Percentiles rank a stretch among this genome's conserved stretches.
Evolutionary conservation across 1,140 invertebrate species (phyloP).

Genomic region (Brachionus angularis): DNA sequence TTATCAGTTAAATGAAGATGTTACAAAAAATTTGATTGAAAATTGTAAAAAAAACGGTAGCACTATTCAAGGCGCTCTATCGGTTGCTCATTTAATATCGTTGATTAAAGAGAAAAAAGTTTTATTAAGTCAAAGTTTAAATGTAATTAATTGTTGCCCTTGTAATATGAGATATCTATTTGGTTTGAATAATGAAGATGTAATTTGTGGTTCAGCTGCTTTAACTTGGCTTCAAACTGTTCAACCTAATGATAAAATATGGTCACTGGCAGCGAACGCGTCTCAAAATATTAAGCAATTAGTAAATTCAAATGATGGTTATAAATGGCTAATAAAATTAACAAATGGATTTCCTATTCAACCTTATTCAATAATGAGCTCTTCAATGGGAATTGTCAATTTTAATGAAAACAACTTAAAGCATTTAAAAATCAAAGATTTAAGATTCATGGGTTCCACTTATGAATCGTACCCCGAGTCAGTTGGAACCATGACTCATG

Average conservation of each 20-base stretch:
- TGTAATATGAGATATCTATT: conserved; percentile 33
- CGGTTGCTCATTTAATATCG: background rate
- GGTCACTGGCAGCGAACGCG: background rate
- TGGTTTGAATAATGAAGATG: background rate
- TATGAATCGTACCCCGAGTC: background rate
- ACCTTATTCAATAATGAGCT: conserved; percentile 36
- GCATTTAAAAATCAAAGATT: background rate
- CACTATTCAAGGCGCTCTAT: conserved; percentile 17
- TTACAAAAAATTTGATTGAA: background rate
- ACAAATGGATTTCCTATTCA: conserved; percentile 13
- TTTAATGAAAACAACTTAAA: background rate
- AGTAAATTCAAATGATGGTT: conserved; percentile 5
- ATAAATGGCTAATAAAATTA: conserved; percentile 34
- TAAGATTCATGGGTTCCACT: conserved; percentile 33
- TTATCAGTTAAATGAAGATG: conserved; percentile 22
- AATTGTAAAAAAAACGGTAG: conserved; percentile 2
- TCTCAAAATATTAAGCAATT: background rate
- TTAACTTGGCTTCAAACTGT: conserved; percentile 26
- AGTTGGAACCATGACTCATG: conserved; percentile 19
- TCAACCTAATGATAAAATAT: background rate
- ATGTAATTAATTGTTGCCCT: conserved; percentile 20
- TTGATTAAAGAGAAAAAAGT: background rate
- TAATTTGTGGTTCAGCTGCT: conserved; percentile 29
- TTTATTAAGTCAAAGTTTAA: background rate
- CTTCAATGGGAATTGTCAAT: conserved; percentile 32